Percentiles rank a stretch among this genome's conserved stretches.
Evolutionary conservation across 2,888 invertebrate genomes (phyloP).

Genomic region (Acleris emargana): DNA sequence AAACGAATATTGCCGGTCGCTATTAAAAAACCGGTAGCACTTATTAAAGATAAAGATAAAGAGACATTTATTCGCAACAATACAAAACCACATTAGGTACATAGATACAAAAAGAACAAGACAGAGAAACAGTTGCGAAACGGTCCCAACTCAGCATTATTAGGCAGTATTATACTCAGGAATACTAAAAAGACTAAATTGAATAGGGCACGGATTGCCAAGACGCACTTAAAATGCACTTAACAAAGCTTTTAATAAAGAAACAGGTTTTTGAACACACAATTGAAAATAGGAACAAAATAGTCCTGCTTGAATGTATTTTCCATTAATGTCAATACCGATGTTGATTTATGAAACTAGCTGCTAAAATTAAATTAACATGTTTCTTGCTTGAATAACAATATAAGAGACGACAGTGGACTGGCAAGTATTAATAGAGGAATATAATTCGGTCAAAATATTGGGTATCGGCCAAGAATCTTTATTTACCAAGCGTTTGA

Average conservation of each 20-base stretch:
- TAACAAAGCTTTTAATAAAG: not conserved
- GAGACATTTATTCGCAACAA: no score
- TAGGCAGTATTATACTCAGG: no score
- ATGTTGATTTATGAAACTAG: not conserved
- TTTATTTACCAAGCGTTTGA: not conserved
- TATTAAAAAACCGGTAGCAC: no score
- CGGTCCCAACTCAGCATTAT: no score
- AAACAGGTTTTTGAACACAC: not conserved
- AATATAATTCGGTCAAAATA: constrained; percentile 25
- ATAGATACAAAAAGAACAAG: no score
- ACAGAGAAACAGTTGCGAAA: no score
- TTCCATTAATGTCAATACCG: not conserved
- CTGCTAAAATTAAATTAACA: not conserved
- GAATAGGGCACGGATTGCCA: no score
- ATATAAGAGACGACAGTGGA: not conserved
- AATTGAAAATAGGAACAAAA: not conserved
- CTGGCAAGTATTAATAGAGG: constrained; percentile 4
- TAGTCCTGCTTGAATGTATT: not conserved
- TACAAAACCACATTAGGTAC: no score
- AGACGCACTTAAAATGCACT: no score
- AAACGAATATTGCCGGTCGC: no score
- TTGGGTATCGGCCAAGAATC: constrained; percentile 23
- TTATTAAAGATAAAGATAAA: no score
- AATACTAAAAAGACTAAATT: no score
- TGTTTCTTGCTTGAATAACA: not conserved